These are phyloP conservation scores for Oeneis ivallda DNA, from an alignment of 2,888 invertebrate species.

Conservation along the genomic window DNA sequence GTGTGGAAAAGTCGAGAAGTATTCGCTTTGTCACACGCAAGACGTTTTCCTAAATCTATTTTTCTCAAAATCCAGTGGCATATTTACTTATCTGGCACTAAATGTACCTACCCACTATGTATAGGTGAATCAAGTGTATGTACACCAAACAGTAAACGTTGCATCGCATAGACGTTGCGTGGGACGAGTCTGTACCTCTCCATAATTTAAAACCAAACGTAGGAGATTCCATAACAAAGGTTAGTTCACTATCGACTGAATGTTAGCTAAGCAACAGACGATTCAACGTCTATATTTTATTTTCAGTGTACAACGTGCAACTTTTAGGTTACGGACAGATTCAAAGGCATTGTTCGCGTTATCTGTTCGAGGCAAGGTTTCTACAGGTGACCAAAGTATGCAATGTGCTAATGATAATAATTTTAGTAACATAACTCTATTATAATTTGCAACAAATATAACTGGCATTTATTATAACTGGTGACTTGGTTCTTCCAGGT, in stretches of 20 bases:
- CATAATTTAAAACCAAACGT: neutral
- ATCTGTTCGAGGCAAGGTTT: slow-evolving; percentile 23
- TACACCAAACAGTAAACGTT: too few relatives aligned
- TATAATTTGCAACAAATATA: neutral
- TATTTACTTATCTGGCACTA: too few relatives aligned
- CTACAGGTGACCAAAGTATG: slow-evolving; percentile 8
- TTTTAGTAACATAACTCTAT: slow-evolving; percentile 16
- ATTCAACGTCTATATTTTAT: slow-evolving; percentile 5
- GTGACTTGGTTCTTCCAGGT: neutral
- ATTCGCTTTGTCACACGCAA: too few relatives aligned
- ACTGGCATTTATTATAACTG: too few relatives aligned
- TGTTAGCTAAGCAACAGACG: slow-evolving; percentile 10
- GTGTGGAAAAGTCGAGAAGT: too few relatives aligned
- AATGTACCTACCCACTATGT: too few relatives aligned
- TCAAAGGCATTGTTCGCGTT: slow-evolving; percentile 30
- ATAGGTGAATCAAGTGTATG: too few relatives aligned
- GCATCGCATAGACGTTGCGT: too few relatives aligned
- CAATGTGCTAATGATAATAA: slow-evolving; percentile 13
- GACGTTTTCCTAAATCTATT: too few relatives aligned
- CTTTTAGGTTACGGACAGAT: slow-evolving; percentile 20
- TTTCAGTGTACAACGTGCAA: slow-evolving; percentile 25
- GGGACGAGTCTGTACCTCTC: too few relatives aligned
- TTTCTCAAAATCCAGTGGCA: too few relatives aligned
- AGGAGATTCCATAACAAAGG: slow-evolving; percentile 20
- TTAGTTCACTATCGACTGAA: slow-evolving; percentile 25